These are phyloP conservation scores for Cyrtorhinus lividipennis DNA, from an alignment of 1,140 invertebrate genomes.

Conservation along the genomic window DNA sequence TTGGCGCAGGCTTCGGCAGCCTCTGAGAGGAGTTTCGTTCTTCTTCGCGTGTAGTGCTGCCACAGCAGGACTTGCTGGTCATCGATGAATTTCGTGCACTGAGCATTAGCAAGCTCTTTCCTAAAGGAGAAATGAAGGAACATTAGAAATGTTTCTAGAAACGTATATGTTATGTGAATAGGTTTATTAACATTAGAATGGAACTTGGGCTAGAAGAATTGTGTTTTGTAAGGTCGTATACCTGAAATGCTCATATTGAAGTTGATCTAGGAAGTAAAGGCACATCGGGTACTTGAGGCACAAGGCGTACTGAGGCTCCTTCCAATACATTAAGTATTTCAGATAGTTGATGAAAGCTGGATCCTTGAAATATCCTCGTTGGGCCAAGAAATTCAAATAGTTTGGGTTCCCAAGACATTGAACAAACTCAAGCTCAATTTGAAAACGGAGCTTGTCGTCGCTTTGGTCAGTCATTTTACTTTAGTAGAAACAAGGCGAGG, in stretches of 20 bases:
- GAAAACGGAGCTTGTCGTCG: constrained; percentile 58
- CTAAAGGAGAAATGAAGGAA: constrained; percentile 38
- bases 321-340: constrained; percentile 96
- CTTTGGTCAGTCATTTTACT: not conserved
- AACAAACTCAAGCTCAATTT: constrained; percentile 96
- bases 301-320: constrained; percentile 93
- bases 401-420: constrained; percentile 97
- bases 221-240: not conserved
- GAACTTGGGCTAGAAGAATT: not conserved
- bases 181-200: not conserved
- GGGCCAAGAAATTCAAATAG: constrained; percentile 96
- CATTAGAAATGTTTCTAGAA: no score
- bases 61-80: constrained; percentile 94
- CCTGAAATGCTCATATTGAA: constrained; percentile 90
- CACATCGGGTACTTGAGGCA: constrained; percentile 97
- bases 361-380: constrained; percentile 93
- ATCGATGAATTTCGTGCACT: constrained; percentile 97
- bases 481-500: no score
- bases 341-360: constrained; percentile 89
- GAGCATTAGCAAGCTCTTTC: constrained; percentile 84
- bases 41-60: constrained; percentile 91
- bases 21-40: constrained; percentile 57
- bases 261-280: constrained; percentile 85
- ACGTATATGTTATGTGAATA: not conserved
- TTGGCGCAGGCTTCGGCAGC: constrained; percentile 17